Conservation (phyloP, 1,140 invertebrate genomes). For the Bombus balteatus region DNA sequence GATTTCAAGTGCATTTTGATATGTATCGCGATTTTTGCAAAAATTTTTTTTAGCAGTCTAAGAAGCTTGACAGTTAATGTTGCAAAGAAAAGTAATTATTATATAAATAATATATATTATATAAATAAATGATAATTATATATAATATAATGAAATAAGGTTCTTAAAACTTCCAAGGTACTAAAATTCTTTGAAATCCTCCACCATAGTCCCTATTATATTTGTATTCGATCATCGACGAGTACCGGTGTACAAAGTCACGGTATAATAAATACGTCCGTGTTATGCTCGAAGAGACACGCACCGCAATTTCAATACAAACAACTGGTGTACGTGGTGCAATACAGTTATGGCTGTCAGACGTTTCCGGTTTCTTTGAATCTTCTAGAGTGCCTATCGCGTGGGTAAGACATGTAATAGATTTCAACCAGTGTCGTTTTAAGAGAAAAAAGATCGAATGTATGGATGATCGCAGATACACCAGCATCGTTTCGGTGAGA, state of each 20-base stretch:
- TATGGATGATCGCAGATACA: neutral
- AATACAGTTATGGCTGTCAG: constrained; percentile 63
- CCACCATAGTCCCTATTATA: too few species aligned
- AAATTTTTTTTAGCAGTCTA: too few species aligned
- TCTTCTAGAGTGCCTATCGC: constrained; percentile 15
- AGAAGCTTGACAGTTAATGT: neutral
- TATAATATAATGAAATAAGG: neutral
- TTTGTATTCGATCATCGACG: constrained; percentile 6
- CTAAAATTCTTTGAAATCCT: neutral
- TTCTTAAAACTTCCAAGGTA: neutral
- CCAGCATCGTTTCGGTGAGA: neutral
- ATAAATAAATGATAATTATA: too few species aligned
- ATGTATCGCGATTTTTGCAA: too few species aligned
- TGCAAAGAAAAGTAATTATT: neutral
- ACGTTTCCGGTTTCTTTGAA: constrained; percentile 64
- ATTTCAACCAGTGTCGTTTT: neutral
- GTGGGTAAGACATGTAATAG: constrained; percentile 24
- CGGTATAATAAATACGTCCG: constrained; percentile 57
- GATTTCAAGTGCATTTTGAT: too few species aligned
- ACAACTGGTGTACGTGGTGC: constrained; percentile 41
- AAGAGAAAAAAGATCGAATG: neutral
- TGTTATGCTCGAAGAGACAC: constrained; percentile 61
- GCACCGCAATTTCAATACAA: constrained; percentile 62
- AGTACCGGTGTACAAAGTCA: constrained; percentile 46
- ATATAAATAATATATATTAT: too few species aligned